Percentiles rank a stretch among this genome's conserved stretches.
These are phyloP conservation scores for Poecile montanus DNA, from an alignment of 2,797 vertebrate species.

Conservation along the genomic window DNA sequence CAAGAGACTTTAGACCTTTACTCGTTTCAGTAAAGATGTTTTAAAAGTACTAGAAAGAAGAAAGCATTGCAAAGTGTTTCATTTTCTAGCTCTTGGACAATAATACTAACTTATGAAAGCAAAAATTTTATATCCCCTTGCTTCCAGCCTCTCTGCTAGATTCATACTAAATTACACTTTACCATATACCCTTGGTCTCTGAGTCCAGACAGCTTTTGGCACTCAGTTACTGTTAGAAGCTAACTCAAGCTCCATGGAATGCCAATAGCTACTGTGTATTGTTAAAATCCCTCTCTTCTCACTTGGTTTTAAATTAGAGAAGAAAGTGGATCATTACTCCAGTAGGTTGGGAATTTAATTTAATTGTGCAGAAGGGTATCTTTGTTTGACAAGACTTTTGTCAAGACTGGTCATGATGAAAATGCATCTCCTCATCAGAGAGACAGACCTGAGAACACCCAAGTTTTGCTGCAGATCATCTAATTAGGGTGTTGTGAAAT, in stretches of 20 bases:
- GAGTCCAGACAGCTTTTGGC: background rate
- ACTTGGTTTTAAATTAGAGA: background rate
- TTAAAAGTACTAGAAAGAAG: background rate
- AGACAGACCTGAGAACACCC: background rate
- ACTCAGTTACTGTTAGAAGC: background rate
- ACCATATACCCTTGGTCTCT: background rate
- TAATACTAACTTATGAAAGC: background rate
- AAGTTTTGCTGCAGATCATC: background rate
- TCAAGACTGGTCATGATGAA: background rate
- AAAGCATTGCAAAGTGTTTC: background rate
- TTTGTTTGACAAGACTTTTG: background rate
- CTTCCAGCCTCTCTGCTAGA: background rate
- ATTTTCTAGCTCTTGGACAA: background rate
- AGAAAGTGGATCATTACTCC: background rate
- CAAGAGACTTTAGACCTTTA: background rate
- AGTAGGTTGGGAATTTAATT: background rate
- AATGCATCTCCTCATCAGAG: background rate
- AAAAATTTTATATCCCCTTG: background rate
- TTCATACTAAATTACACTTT: background rate
- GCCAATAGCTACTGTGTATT: background rate
- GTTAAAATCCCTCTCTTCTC: background rate
- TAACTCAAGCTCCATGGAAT: background rate
- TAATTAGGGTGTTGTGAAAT: background rate
- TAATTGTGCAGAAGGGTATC: background rate
- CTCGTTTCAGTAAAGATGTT: background rate